Conservation (phyloP, 2,888 invertebrate species). For the Tiphia femorata region DNA sequence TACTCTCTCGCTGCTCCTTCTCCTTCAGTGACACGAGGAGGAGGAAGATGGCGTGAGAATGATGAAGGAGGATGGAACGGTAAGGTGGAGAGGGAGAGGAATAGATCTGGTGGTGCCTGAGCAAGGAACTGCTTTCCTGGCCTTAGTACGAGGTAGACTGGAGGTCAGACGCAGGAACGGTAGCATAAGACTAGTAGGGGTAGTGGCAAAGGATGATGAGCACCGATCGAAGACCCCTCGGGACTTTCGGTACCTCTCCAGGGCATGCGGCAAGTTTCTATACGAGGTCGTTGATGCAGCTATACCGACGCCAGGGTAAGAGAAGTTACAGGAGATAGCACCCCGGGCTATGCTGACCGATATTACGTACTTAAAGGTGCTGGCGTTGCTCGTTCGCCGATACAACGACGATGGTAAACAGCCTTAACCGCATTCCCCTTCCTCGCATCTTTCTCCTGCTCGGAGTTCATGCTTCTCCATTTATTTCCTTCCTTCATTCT, state of each 20-base stretch:
- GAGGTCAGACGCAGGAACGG: no score
- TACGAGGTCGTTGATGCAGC: conserved; percentile 19
- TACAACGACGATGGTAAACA: conserved; percentile 12
- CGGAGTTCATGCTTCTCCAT: no score
- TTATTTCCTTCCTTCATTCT: no score
- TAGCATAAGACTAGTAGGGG: no score
- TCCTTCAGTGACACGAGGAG: neutral
- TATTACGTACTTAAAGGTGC: conserved; percentile 26
- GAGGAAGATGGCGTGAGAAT: neutral
- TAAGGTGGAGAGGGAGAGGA: neutral
- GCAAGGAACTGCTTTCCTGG: no score
- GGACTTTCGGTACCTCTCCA: conserved; percentile 21
- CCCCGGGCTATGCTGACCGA: conserved; percentile 15
- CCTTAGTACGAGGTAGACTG: no score
- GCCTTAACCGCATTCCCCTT: no score
- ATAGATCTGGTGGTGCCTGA: no score
- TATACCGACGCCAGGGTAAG: neutral
- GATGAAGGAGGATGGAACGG: conserved; percentile 17
- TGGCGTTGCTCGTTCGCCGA: conserved; percentile 9
- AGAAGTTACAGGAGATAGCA: conserved; percentile 15
- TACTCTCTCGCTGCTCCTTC: conserved; percentile 7
- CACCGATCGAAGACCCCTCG: conserved; percentile 32
- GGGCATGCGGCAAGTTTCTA: conserved; percentile 3
- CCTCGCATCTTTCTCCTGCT: no score
- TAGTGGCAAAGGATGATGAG: conserved; percentile 30